Evolutionary conservation across 2,888 invertebrate genomes (phyloP), one percentile per base, ranked within the genome.

Genomic region (Polydrusus cervinus): DNA sequence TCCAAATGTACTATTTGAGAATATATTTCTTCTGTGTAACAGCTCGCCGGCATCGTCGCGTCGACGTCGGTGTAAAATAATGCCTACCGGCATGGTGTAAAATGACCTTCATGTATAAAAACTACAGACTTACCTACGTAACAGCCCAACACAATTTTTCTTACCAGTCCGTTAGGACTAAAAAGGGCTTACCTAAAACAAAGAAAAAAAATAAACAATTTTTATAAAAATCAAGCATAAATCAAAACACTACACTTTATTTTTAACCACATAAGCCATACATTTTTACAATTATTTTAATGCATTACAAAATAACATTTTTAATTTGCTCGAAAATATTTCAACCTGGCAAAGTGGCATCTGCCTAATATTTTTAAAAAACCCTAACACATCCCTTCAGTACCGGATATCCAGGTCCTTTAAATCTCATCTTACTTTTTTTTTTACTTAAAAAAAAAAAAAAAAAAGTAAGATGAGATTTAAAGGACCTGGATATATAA

Each of bases 341-440:
- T 43, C 43, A 62, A 45, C 66, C 51, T 49, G 51, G 66, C 66
- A 49, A 34, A 45, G n/a, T 66, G 20, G 43, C 65, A 62, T 71
- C 71, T 57, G 60, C 8, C 34, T 55, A 11, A 57, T 51, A 60
- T 66, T 67, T 53, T 25, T 62, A 9, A 62, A 60, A 62, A 43
- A 40, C 14, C 38, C 40, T 16, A 16, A 14, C 47, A 49, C 70
- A 62, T 55, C 64, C 53, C 49, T 57, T 45, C 18, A 57, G 38
- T 14, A 70, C 70, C 74, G 74, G 74, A 74, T 74, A 74, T 74
- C 74, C 70, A 70, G 69, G 70, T 74, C 74, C 74, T 74, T 70
- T 69, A 74, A 74, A 72, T 38, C 69, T 66, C 69, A 65, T 69
- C 65, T 55, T 18, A 57, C 43, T 64, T 40, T 57, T n/a, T n/a